phyloP scores from a whole-genome alignment of 2,113 vertebrate species.

The Pluvianellus socialis region DNA sequence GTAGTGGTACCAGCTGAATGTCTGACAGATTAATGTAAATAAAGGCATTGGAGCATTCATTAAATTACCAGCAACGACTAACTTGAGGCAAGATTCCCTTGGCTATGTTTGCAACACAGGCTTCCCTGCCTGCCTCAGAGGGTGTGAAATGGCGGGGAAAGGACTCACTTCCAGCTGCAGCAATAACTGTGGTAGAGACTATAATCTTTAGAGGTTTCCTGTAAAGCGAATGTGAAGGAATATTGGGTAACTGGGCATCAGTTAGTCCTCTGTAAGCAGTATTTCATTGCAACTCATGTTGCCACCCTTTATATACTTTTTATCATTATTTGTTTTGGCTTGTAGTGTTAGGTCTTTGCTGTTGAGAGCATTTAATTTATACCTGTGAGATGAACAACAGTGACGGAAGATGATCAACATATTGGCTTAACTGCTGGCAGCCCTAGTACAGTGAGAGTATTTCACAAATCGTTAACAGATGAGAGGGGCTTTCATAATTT shows the following conservation, averaged over 20 bases:
- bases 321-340: not conserved
- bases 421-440: not conserved
- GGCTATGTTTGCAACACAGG: rapidly evolving
- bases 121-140: not conserved
- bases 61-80: not conserved
- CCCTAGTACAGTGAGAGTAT: not conserved
- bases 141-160: not conserved
- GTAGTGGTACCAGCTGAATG: not conserved
- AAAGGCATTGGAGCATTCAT: not conserved
- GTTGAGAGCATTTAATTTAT: not conserved
- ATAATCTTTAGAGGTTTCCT: not conserved
- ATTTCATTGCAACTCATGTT: not conserved
- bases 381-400: rapidly evolving
- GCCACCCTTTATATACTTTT: not conserved
- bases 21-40: not conserved
- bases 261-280: not conserved
- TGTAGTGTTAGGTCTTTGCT: not conserved
- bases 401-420: not conserved
- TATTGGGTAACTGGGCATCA: not conserved
- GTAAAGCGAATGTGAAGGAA: not conserved
- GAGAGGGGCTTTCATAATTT: not conserved
- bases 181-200: not conserved
- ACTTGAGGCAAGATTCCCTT: not conserved
- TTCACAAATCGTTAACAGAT: not conserved
- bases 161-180: not conserved